Conservation (phyloP, 1,140 invertebrate genomes). For the Aphis gossypii region DNA sequence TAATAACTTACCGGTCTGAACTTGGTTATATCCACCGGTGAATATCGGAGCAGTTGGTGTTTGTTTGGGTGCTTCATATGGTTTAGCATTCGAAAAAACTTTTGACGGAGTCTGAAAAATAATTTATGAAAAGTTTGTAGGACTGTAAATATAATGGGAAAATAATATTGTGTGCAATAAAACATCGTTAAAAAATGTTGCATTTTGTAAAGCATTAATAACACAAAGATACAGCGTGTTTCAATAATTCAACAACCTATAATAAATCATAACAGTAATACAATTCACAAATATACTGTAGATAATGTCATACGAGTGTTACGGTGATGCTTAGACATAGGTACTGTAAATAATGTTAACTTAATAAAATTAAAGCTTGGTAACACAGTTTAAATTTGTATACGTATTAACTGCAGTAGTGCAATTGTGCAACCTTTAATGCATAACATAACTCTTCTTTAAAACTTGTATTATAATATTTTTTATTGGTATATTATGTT, state of each 20-base stretch:
- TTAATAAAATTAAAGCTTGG: not conserved
- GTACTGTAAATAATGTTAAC: not conserved
- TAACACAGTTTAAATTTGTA: not conserved
- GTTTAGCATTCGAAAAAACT: conserved; percentile 34
- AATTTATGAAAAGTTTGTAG: no score
- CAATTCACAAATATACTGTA: not conserved
- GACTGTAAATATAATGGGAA: not conserved
- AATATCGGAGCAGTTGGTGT: conserved; percentile 1
- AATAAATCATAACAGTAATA: not conserved
- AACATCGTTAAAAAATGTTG: not conserved
- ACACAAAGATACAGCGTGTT: not conserved
- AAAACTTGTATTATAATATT: not conserved
- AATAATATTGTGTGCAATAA: not conserved
- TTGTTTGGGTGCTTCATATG: conserved; percentile 42
- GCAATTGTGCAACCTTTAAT: not conserved
- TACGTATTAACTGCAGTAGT: not conserved
- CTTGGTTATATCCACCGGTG: conserved; percentile 28
- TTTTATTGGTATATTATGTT: not conserved
- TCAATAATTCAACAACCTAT: not conserved
- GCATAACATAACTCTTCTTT: not conserved
- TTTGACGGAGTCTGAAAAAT: conserved; percentile 26
- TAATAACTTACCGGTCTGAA: conserved; percentile 16
- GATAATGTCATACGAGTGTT: not conserved
- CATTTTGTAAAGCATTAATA: conserved; percentile 24
- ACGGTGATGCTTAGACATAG: not conserved